A percentile compares a stretch with the other conserved stretches of the same genome.
Conservation (phyloP, 2,113 vertebrate species). For the Nothoprocta pentlandii region DNA sequence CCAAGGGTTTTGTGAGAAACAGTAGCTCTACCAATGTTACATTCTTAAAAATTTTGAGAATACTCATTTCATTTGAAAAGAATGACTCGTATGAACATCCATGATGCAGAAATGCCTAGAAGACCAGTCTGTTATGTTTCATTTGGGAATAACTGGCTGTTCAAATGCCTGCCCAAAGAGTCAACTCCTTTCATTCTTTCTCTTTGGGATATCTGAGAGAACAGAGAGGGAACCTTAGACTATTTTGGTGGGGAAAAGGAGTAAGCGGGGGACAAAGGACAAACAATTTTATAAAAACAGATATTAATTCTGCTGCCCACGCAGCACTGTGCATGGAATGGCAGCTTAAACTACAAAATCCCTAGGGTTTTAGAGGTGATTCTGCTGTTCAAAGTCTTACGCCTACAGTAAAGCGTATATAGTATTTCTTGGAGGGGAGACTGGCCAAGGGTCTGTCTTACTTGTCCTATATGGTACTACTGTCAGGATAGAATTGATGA, state of each 20-base stretch:
- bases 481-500: neutral
- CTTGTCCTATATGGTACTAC: neutral
- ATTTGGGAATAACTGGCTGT: neutral
- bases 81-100: neutral
- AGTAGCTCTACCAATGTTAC: neutral
- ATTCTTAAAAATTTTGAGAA: neutral
- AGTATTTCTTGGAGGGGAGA: neutral
- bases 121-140: neutral
- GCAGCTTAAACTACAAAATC: neutral
- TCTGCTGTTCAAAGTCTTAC: neutral
- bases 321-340: neutral
- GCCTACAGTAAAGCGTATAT: neutral
- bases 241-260: neutral
- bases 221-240: neutral
- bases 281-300: neutral
- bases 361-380: neutral
- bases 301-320: neutral
- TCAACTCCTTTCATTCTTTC: neutral
- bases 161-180: rapidly evolving
- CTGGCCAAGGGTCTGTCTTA: neutral
- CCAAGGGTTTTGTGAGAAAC: neutral
- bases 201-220: neutral
- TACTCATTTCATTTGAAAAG: neutral
- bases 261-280: neutral
- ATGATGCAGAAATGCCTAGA: neutral